These are phyloP conservation scores for Tetraodon nigroviridis DNA, from an alignment of 2,113 vertebrate species.

Conservation along the genomic window DNA sequence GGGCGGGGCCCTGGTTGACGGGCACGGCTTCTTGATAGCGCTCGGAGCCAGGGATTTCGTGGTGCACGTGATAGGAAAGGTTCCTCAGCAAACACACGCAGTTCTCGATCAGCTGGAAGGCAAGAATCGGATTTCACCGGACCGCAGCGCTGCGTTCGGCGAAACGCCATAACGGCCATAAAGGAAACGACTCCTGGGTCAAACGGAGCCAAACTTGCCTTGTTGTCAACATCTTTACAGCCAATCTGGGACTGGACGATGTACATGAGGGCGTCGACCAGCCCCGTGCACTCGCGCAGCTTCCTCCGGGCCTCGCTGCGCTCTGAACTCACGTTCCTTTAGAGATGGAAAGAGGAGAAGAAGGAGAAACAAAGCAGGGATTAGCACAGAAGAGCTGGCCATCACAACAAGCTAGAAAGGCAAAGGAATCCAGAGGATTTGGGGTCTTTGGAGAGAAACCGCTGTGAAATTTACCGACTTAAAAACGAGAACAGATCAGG, in stretches of 20 bases:
- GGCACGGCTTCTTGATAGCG: slow-evolving; percentile 82
- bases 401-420: slow-evolving; percentile 9
- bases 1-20: slow-evolving; percentile 57
- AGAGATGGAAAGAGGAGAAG: slow-evolving; percentile 19
- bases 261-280: slow-evolving; percentile 93
- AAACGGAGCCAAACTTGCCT: slow-evolving; percentile 60
- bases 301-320: slow-evolving; percentile 92
- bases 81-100: slow-evolving; percentile 94
- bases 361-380: slow-evolving; percentile 15
- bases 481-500: slow-evolving; percentile 35
- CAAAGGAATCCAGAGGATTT: slow-evolving; percentile 15
- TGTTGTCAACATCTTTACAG: slow-evolving; percentile 89
- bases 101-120: slow-evolving; percentile 88
- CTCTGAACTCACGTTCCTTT: slow-evolving; percentile 95
- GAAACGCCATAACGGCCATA: too few relatives aligned
- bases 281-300: slow-evolving; percentile 87
- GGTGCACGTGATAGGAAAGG: slow-evolving; percentile 92
- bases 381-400: slow-evolving; percentile 6
- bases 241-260: slow-evolving; percentile 90
- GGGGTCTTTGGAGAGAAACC: slow-evolving; percentile 30
- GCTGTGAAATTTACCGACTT: slow-evolving; percentile 23
- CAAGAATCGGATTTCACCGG: neutral
- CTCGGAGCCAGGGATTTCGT: slow-evolving; percentile 87
- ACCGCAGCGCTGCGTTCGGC: neutral
- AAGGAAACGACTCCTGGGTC: too few relatives aligned